Evolutionary conservation across 1,140 invertebrate species (phyloP).

Genomic region (Bombus superbus): DNA sequence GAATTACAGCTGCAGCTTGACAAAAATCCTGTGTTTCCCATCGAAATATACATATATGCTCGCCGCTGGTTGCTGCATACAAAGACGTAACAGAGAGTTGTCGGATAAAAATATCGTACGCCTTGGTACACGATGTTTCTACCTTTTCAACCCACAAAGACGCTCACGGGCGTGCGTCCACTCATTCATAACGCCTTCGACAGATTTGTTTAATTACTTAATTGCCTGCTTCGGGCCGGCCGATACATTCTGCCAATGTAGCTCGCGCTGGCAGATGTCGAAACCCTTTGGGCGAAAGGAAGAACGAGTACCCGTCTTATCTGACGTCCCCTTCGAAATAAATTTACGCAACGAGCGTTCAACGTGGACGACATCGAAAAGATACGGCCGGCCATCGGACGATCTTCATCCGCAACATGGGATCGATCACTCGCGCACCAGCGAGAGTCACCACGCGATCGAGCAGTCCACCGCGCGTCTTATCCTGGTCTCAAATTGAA

Average conservation of each 20-base stretch:
- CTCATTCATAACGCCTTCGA: constrained; percentile 75
- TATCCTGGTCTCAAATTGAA: constrained; percentile 17
- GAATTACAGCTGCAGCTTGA: background rate
- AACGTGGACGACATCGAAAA: background rate
- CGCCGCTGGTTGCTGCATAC: constrained; percentile 1
- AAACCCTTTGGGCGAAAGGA: constrained; percentile 62
- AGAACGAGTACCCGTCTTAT: constrained; percentile 53
- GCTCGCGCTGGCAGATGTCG: constrained; percentile 61
- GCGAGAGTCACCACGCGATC: too few relatives aligned
- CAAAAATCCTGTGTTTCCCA: background rate
- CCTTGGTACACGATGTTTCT: constrained; percentile 37
- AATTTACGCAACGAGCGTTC: constrained; percentile 50
- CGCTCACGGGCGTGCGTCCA: constrained; percentile 63
- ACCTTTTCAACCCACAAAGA: constrained; percentile 24
- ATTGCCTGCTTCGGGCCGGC: constrained; percentile 70
- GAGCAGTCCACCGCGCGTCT: too few relatives aligned
- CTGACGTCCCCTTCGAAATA: constrained; percentile 34
- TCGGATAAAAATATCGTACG: constrained; percentile 30
- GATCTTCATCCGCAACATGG: background rate
- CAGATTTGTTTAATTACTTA: constrained; percentile 82
- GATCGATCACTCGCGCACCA: background rate
- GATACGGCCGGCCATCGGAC: background rate
- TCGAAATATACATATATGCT: background rate
- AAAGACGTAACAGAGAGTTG: constrained; percentile 32
- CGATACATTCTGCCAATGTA: constrained; percentile 52